A percentile compares a stretch with the other conserved stretches of the same genome.
Evolutionary conservation across 2,797 vertebrate genomes (phyloP).

Genomic region (Epinephelus malabaricus): DNA sequence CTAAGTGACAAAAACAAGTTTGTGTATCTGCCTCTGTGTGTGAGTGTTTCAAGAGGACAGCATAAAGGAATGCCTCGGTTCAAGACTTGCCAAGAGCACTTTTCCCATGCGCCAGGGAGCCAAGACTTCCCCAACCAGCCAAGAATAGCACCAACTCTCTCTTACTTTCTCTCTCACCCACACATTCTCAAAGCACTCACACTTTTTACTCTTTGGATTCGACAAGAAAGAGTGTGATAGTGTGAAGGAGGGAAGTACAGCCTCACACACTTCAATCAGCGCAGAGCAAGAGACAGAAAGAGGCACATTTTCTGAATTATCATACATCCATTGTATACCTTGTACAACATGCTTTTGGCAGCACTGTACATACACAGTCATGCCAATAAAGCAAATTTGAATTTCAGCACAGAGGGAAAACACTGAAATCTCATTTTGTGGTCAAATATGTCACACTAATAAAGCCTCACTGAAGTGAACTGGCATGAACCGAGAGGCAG

Average conservation of each 20-base stretch:
- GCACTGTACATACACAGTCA: neutral
- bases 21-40: constrained; percentile 60
- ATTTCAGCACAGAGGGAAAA: neutral
- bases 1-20: constrained; percentile 63
- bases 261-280: constrained; percentile 50
- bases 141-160: constrained; percentile 84
- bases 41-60: constrained; percentile 75
- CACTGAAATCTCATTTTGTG: neutral
- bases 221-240: constrained; percentile 47
- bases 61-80: constrained; percentile 78
- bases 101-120: constrained; percentile 85
- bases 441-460: constrained; percentile 16
- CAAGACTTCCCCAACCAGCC: constrained; percentile 86
- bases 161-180: constrained; percentile 28
- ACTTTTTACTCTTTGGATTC: constrained; percentile 58
- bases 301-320: constrained; percentile 28
- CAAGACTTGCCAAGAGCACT: constrained; percentile 85
- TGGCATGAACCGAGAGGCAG: constrained; percentile 17
- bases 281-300: constrained; percentile 11
- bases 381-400: constrained; percentile 9
- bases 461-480: constrained; percentile 12
- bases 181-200: constrained; percentile 45
- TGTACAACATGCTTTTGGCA: constrained; percentile 2
- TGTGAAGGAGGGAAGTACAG: constrained; percentile 56
- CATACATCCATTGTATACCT: neutral